Evolutionary conservation across 1,140 invertebrate species (phyloP), one percentile per base, ranked within the genome.

Genomic region (Penaeus indicus): DNA sequence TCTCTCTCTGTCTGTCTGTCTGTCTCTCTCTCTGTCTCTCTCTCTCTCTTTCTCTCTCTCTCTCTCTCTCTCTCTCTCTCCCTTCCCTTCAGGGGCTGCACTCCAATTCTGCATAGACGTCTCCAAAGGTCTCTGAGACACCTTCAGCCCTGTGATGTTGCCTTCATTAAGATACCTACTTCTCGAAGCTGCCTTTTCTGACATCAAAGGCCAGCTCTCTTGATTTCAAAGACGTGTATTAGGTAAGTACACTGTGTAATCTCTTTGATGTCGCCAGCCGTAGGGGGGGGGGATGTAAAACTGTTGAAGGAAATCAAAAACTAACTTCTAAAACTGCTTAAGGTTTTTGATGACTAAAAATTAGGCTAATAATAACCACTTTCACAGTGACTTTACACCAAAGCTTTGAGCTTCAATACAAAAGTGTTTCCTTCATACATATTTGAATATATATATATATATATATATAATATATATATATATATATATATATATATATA

Each of bases 291-390:
- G n/a, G 16, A 83, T 42, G 81, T 63, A 83, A 83, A 83, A 83
- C 27, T 63, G 81, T 38, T 11, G 27, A 5, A 42, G n/a, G 25
- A n/a, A 38, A 67, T 67, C 63, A 83, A 83, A 82, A 83, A 69
- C 81, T 69, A 83, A 47, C 42, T 83, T 83, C 63, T 38, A 69
- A 83, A 83, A 83, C 81, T 83, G 81, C 63, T 83, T 83, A 83
- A 21, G 63, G 62, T 67, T 83, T 82, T 60, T 47, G 47, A 47
- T 47, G 47, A 47, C 47, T 47, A 47, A 47, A 47, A 47, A 47
- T 47, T 47, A 47, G 47, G 47, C 47, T 47, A 47, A 47, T 47
- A 47, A 82, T 83, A 62, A 69, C 47, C 67, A 38, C 63, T 16
- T 27, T 79, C 42, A 16, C 21, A n/a, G 19, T 79, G 77, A 79